These are phyloP conservation scores for Dolomedes plantarius DNA, from an alignment of 2,888 invertebrate genomes.

Conservation along the genomic window DNA sequence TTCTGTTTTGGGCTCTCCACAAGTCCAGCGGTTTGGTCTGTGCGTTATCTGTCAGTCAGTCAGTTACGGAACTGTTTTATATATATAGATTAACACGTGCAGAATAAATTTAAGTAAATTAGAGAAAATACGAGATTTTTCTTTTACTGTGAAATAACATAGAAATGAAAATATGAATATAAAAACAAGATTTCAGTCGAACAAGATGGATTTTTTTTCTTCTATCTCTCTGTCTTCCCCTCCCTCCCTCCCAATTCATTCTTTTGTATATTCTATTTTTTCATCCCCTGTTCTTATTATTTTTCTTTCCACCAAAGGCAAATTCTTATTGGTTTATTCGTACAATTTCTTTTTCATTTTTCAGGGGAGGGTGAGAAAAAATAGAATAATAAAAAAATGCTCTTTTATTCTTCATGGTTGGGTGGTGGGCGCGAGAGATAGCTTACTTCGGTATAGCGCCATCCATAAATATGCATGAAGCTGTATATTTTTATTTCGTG, in stretches of 20 bases:
- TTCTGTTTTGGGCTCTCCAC: too few relatives aligned
- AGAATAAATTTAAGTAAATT: too few relatives aligned
- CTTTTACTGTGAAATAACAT: too few relatives aligned
- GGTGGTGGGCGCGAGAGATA: not conserved
- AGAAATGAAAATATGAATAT: not conserved
- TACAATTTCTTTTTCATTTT: not conserved
- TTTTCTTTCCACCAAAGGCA: not conserved
- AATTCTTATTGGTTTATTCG: constrained; percentile 5
- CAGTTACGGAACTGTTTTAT: too few relatives aligned
- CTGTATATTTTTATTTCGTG: not conserved
- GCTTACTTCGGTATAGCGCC: not conserved
- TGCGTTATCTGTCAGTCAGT: too few relatives aligned
- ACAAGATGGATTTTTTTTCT: not conserved
- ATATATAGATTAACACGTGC: too few relatives aligned
- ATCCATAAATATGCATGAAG: not conserved
- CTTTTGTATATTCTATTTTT: not conserved
- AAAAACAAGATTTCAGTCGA: not conserved
- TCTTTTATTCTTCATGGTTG: not conserved
- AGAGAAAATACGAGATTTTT: too few relatives aligned
- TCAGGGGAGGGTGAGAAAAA: not conserved
- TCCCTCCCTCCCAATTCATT: not conserved
- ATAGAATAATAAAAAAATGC: not conserved
- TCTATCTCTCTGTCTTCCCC: too few relatives aligned
- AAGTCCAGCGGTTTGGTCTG: too few relatives aligned
- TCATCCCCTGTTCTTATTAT: not conserved